Evolutionary conservation across 2,113 vertebrate genomes (phyloP), one percentile per base, ranked within the genome.

Genomic region (Halcyon malimbica): DNA sequence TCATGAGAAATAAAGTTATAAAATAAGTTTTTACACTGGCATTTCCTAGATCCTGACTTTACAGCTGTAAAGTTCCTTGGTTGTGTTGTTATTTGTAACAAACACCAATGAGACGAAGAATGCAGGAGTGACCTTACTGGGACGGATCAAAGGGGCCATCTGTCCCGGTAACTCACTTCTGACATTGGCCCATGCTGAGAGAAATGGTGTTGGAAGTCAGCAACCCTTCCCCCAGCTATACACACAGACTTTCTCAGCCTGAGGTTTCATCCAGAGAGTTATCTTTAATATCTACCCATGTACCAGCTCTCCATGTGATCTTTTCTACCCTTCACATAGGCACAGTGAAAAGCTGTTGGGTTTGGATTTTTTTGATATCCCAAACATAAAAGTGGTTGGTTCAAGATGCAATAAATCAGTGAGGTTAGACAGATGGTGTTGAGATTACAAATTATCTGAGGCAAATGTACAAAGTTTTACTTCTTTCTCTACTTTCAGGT

Each of bases 141-240:
- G 39, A 51, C 35, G 92, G 87, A 92, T 95, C 89, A 89, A 95
- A 95, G 83, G 25, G 56, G 29, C 51, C 60, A 81, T 44, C 80
- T 97, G 83, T 87, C 68, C 80, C 13, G 0, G 23, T 81, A 84
- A 87, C 29, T 92, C 91, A 91, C 18, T 69, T 78, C 73, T 97
- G 93, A 82, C 86, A 39, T 28, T 56, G 42, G 26, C 73, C 48
- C 86, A 78, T 24, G 73, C 46, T 97, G 91, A 74, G 83, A 60
- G 63, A 77, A 70, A 92, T 13, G 31, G 41, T 77, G 7, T 24
- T 74, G 53, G 64, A 91, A 92, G 87, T 35, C 80, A 78, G 16
- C 29, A 51, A 26, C 41, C n/a, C 42, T 89, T 90, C 28, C 44
- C 39, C 23, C 64, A 50, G 63, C 31, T 21, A 17, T 28, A 5